Conservation (phyloP, 2,888 invertebrate genomes). For the Bombylius major region DNA sequence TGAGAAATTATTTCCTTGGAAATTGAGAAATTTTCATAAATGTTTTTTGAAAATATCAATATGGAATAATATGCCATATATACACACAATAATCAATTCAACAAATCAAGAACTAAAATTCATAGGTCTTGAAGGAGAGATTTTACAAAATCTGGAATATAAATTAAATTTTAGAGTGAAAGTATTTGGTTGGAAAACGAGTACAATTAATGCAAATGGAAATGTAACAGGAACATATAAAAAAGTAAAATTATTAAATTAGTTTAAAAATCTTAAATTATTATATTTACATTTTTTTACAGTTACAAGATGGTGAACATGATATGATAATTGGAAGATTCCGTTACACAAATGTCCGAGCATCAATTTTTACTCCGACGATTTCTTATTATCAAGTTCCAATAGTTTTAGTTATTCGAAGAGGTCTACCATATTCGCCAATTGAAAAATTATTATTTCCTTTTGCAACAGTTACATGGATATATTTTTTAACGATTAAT, state of each 20-base stretch:
- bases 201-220: conserved; percentile 9
- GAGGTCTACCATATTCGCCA: conserved; percentile 14
- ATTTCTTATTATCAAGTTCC: conserved; percentile 19
- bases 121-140: conserved; percentile 25
- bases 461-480: conserved; percentile 20
- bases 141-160: conserved; percentile 20
- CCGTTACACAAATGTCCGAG: conserved; percentile 18
- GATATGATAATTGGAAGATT: conserved; percentile 24
- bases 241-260: conserved; percentile 14
- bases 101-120: conserved; percentile 12
- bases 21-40: conserved; percentile 3
- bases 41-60: conserved; percentile 3
- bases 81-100: background rate
- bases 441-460: conserved; percentile 20
- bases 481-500: background rate
- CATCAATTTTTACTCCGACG: conserved; percentile 12
- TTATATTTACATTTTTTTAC: background rate
- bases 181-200: background rate
- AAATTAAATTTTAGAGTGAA: conserved; percentile 19
- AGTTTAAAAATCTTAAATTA: background rate
- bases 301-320: conserved; percentile 19
- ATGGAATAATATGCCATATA: conserved; percentile 6
- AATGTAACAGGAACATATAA: conserved; percentile 21
- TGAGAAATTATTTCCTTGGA: background rate
- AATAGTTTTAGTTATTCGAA: conserved; percentile 17